A percentile compares a stretch with the other conserved stretches of the same genome.
These are phyloP conservation scores for Lycia hirtaria DNA, from an alignment of 2,888 invertebrate species.

Conservation along the genomic window DNA sequence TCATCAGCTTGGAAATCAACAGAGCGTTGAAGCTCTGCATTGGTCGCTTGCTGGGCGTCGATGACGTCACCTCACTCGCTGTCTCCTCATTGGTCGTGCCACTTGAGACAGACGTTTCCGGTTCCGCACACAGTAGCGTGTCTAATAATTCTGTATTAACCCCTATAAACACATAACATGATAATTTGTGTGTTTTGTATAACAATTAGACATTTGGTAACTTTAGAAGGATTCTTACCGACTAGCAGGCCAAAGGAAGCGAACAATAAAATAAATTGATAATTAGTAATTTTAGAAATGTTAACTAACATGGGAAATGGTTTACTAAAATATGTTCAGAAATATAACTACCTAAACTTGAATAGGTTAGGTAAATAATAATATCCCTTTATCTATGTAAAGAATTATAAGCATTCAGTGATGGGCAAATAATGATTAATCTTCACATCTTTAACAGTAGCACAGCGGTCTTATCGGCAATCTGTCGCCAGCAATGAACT, in stretches of 20 bases:
- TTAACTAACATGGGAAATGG: conserved; percentile 1
- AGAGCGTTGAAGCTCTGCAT: conserved; percentile 91
- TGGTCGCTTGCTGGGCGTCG: conserved; percentile 53
- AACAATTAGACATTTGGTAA: conserved; percentile 17
- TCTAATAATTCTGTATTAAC: conserved; percentile 93
- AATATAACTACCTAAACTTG: too few species aligned
- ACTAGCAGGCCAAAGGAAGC: conserved; percentile 68
- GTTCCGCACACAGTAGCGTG: conserved; percentile 89
- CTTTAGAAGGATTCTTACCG: conserved; percentile 59
- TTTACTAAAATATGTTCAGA: background rate
- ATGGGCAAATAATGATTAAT: too few species aligned
- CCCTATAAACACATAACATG: conserved; percentile 82
- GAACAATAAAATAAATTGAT: conserved; percentile 54
- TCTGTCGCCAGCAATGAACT: too few species aligned
- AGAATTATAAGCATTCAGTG: too few species aligned
- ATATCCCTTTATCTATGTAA: too few species aligned
- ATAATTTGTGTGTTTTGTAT: conserved; percentile 38
- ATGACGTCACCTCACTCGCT: conserved; percentile 45
- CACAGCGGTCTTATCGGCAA: too few species aligned
- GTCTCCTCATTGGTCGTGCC: conserved; percentile 41
- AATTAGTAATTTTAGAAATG: conserved; percentile 35
- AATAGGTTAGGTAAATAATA: too few species aligned
- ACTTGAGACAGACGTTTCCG: conserved; percentile 47
- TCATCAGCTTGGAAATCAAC: conserved; percentile 92
- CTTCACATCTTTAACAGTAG: too few species aligned